A percentile compares a stretch with the other conserved stretches of the same genome.
Evolutionary conservation across 1,140 invertebrate genomes (phyloP).

Genomic region (Bombus pascuorum): DNA sequence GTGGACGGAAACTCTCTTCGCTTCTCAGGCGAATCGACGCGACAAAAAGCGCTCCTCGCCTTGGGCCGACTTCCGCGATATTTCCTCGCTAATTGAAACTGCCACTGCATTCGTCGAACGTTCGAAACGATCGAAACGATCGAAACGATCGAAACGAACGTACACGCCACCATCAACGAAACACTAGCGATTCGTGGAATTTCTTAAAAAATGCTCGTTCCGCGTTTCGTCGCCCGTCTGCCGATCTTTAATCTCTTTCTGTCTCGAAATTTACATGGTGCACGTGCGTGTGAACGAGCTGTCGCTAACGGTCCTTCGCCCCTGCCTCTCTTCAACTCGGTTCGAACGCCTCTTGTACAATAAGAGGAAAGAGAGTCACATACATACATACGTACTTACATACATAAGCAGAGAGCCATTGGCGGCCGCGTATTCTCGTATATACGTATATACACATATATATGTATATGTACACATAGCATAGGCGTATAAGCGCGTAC

Average conservation of each 20-base stretch:
- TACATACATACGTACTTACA: not conserved
- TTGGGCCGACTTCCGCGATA: not conserved
- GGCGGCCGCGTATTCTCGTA: slow-evolving; percentile 45
- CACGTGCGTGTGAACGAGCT: slow-evolving; percentile 62
- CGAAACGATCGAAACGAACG: not conserved
- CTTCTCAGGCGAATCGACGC: slow-evolving; percentile 26
- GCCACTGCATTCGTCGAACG: not conserved
- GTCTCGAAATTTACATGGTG: slow-evolving; percentile 57
- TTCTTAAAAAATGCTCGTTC: not conserved
- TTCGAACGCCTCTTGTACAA: slow-evolving; percentile 37
- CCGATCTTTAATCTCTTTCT: slow-evolving; percentile 29
- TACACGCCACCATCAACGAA: not conserved
- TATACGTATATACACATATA: slow-evolving; percentile 22
- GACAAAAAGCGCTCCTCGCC: slow-evolving; percentile 1
- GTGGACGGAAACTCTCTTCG: not conserved
- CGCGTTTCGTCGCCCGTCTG: not conserved
- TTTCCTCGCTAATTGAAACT: not conserved
- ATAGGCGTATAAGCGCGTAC: slow-evolving; percentile 20
- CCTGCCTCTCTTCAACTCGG: slow-evolving; percentile 32
- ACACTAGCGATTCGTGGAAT: not conserved
- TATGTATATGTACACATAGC: not conserved
- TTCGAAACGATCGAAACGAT: not conserved
- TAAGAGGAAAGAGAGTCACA: slow-evolving; percentile 48
- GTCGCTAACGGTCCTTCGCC: slow-evolving; percentile 63
- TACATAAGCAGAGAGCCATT: slow-evolving; percentile 28